phyloP scores from a whole-genome alignment of 2,888 invertebrate species.

The Cremastobaeus sp. region DNA sequence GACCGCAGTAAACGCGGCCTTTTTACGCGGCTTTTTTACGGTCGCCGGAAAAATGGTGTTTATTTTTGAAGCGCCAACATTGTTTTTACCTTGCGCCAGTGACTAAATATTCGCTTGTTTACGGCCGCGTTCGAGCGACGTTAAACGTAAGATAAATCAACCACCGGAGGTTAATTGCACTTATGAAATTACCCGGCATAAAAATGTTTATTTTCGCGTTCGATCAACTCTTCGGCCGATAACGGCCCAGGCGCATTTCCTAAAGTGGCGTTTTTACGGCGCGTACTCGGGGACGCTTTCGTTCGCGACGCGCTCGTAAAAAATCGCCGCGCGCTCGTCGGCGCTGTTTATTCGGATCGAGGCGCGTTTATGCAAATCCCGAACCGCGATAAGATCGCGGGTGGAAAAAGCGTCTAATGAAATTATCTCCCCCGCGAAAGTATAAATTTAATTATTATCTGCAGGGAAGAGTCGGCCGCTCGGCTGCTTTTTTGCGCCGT shows the following conservation, averaged over 20 bases:
- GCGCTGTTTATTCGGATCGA: constrained; percentile 32
- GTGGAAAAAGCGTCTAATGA: constrained; percentile 23
- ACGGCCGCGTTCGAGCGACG: constrained; percentile 24
- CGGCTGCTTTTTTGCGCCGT: constrained; percentile 16
- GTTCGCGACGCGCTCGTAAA: constrained; percentile 17
- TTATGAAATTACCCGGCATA: constrained; percentile 40
- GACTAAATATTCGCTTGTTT: constrained; percentile 44
- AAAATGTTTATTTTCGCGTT: constrained; percentile 40
- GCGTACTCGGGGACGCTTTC: constrained; percentile 14
- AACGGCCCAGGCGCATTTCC: not conserved
- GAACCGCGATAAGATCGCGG: constrained; percentile 42
- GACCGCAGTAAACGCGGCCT: constrained; percentile 22
- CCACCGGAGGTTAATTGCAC: constrained; percentile 38
- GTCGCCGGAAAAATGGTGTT: constrained; percentile 28
- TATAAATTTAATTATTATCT: constrained; percentile 56
- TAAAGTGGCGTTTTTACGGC: constrained; percentile 48
- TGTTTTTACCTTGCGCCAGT: constrained; percentile 40
- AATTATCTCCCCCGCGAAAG: constrained; percentile 43
- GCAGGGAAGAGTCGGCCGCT: too few relatives aligned
- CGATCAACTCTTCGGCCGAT: constrained; percentile 29
- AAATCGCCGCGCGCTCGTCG: constrained; percentile 5
- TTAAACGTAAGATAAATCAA: constrained; percentile 48
- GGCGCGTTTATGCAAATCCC: constrained; percentile 47
- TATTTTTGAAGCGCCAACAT: constrained; percentile 30
- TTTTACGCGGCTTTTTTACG: constrained; percentile 10